Percentiles rank a stretch among this genome's conserved stretches.
Evolutionary conservation across 2,113 vertebrate genomes (phyloP).

Genomic region (Noturus placidus): DNA sequence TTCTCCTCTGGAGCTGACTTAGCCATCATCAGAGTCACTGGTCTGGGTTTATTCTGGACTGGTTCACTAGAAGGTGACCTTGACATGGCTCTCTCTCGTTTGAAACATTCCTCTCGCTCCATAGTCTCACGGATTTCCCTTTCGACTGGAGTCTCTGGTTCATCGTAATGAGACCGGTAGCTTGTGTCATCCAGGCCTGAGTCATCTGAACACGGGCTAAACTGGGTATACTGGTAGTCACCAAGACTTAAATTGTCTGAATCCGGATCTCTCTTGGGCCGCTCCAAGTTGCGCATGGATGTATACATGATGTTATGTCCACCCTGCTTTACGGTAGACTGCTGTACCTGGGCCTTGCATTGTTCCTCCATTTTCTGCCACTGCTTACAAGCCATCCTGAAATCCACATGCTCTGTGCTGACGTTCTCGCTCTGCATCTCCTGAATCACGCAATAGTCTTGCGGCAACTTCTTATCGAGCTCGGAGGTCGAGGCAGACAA

Average conservation of each 20-base stretch:
- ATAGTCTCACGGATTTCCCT: conserved; percentile 74
- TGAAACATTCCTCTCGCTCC: conserved; percentile 72
- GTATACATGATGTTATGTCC: conserved; percentile 75
- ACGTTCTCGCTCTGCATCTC: conserved; percentile 75
- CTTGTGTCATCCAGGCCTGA: conserved; percentile 75
- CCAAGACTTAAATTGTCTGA: conserved; percentile 66
- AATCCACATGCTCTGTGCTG: conserved; percentile 77
- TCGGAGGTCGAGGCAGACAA: conserved; percentile 56
- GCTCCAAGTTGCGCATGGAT: conserved; percentile 71
- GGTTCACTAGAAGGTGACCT: conserved; percentile 66
- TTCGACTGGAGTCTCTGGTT: conserved; percentile 72
- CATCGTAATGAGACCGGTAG: conserved; percentile 72
- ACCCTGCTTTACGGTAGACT: conserved; percentile 60
- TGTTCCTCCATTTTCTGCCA: conserved; percentile 77
- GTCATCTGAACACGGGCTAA: conserved; percentile 77
- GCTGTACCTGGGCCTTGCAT: conserved; percentile 65
- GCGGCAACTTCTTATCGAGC: conserved; percentile 68
- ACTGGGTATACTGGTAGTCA: conserved; percentile 69
- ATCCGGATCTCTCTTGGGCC: conserved; percentile 61
- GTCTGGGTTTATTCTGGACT: conserved; percentile 53
- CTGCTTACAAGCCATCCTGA: conserved; percentile 72
- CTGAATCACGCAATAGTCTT: conserved; percentile 77
- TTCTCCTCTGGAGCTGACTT: conserved; percentile 52
- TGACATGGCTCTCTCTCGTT: conserved; percentile 66
- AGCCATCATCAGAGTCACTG: conserved; percentile 32